Conservation (phyloP, 2,113 vertebrate species). For the Ceratotherium simum region DNA sequence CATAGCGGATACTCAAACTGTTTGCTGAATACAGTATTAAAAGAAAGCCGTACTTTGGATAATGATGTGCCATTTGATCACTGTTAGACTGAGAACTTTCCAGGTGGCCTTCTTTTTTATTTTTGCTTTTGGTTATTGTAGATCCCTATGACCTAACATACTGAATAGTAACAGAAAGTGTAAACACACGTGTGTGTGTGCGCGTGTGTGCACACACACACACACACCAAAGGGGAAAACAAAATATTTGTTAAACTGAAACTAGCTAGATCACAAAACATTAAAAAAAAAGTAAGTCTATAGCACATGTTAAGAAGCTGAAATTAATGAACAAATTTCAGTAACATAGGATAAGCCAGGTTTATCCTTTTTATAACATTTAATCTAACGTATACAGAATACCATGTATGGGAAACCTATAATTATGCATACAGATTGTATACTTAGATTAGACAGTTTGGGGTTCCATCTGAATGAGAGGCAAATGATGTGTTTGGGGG, state of each 20-base stretch:
- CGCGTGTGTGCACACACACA: no score
- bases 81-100: background rate
- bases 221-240: background rate
- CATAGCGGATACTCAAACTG: background rate
- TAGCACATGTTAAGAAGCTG: background rate
- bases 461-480: background rate
- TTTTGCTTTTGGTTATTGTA: background rate
- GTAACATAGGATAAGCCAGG: background rate
- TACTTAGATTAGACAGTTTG: background rate
- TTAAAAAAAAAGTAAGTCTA: background rate
- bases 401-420: background rate
- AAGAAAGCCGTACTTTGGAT: background rate
- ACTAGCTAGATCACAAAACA: background rate
- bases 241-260: background rate
- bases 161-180: background rate
- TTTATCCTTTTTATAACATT: background rate
- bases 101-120: background rate
- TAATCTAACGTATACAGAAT: background rate
- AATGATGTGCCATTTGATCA: background rate
- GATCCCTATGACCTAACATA: background rate
- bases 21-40: background rate
- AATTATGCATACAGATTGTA: conserved; percentile 1
- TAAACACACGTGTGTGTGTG: no score
- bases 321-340: conserved; percentile 44
- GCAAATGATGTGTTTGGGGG: background rate